Evolutionary conservation across 2,888 invertebrate species (phyloP).

Genomic region (Sarcophaga variegata): DNA sequence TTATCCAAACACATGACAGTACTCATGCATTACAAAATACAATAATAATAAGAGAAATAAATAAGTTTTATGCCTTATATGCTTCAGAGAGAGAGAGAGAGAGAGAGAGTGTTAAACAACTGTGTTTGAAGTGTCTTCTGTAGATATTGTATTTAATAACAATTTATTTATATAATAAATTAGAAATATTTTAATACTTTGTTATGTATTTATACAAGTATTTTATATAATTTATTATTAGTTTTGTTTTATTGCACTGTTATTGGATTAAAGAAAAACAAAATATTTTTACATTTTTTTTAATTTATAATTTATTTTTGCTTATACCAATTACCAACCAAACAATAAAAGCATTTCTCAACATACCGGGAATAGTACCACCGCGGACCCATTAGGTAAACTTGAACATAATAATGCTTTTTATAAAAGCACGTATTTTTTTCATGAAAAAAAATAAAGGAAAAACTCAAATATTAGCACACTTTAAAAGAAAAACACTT

Average conservation of each 20-base stretch:
- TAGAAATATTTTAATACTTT: not conserved
- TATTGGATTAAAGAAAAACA: not conserved
- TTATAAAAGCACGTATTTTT: slow-evolving; percentile 29
- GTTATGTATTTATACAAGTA: not conserved
- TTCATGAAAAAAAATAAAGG: not conserved
- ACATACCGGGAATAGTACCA: slow-evolving; percentile 79
- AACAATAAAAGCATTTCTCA: slow-evolving; percentile 77
- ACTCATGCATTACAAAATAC: not conserved
- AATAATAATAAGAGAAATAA: no score
- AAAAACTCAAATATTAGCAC: slow-evolving; percentile 41
- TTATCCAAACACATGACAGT: not conserved
- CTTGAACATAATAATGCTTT: slow-evolving; percentile 54
- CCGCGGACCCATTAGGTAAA: slow-evolving; percentile 80
- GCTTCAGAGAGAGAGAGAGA: no score
- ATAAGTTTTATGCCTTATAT: no score
- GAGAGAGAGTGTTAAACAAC: not conserved
- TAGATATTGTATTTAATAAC: not conserved
- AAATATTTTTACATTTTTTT: slow-evolving; percentile 23
- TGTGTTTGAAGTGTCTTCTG: not conserved
- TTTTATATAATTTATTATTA: not conserved
- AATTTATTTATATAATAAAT: not conserved
- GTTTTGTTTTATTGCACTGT: slow-evolving; percentile 15
- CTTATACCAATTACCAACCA: slow-evolving; percentile 59
- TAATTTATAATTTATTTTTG: slow-evolving; percentile 58
- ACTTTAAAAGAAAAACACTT: slow-evolving; percentile 1